Percentiles rank a stretch among this genome's conserved stretches.
Evolutionary conservation across 2,797 vertebrate species (phyloP).

Genomic region (Trichosurus vulpecula): DNA sequence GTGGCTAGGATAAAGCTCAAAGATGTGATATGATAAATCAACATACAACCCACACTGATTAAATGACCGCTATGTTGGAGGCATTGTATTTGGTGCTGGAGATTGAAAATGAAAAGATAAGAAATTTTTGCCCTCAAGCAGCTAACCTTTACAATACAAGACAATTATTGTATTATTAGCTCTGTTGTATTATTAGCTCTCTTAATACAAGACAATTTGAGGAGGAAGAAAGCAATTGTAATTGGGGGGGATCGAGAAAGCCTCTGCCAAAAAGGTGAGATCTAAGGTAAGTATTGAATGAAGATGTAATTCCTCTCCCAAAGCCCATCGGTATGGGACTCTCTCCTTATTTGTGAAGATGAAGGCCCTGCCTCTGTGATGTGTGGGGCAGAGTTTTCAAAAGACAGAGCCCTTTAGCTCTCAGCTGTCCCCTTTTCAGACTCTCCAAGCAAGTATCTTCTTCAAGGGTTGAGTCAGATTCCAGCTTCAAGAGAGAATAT

Average conservation of each 20-base stretch:
- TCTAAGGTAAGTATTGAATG: not conserved
- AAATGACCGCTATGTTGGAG: not conserved
- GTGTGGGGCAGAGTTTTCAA: not conserved
- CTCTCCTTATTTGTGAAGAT: not conserved
- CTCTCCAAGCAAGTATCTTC: not conserved
- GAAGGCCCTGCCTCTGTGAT: not conserved
- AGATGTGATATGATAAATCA: not conserved
- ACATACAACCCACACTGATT: not conserved
- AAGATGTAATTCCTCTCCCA: not conserved
- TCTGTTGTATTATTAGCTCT: no score
- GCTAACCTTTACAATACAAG: not conserved
- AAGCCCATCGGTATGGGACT: not conserved
- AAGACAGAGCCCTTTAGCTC: not conserved
- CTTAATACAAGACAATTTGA: no score
- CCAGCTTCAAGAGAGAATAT: not conserved
- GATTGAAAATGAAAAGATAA: not conserved
- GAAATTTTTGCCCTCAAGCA: not conserved
- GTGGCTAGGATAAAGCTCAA: not conserved
- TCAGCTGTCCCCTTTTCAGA: not conserved
- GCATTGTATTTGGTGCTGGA: not conserved
- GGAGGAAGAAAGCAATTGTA: not conserved
- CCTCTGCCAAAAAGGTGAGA: not conserved
- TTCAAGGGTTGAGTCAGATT: not conserved
- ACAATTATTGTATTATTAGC: no score
- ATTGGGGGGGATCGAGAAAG: not conserved